A percentile compares a stretch with the other conserved stretches of the same genome.
Conservation (phyloP, 2,888 invertebrate genomes). For the Cyclophora punctaria region DNA sequence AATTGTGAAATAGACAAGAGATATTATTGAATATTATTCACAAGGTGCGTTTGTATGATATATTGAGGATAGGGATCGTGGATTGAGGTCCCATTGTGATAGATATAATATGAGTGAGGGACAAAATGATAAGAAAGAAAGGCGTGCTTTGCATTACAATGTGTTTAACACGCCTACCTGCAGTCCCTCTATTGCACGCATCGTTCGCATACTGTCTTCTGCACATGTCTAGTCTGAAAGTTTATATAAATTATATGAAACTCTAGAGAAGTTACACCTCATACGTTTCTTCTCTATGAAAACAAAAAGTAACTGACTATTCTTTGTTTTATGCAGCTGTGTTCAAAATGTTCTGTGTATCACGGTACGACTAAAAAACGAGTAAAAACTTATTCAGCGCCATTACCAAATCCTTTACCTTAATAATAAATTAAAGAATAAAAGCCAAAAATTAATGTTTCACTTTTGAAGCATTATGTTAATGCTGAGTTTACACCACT, state of each 20-base stretch:
- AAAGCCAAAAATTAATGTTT: slow-evolving; percentile 61
- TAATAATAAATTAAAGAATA: slow-evolving; percentile 52
- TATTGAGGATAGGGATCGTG: slow-evolving; percentile 40
- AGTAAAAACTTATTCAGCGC: slow-evolving; percentile 58
- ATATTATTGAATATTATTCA: slow-evolving; percentile 53
- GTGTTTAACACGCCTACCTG: slow-evolving; percentile 85
- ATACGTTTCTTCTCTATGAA: too few species aligned
- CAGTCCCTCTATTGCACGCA: slow-evolving; percentile 98
- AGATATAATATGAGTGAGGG: slow-evolving; percentile 54
- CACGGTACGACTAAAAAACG: slow-evolving; percentile 5
- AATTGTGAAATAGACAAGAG: slow-evolving; percentile 51
- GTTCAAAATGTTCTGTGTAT: slow-evolving; percentile 5
- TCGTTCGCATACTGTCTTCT: slow-evolving; percentile 95
- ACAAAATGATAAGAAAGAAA: slow-evolving; percentile 42
- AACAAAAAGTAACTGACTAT: too few species aligned
- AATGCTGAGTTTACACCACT: slow-evolving; percentile 60
- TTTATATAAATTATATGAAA: slow-evolving; percentile 71
- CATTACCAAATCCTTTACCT: slow-evolving; percentile 74
- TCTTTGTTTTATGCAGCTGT: too few species aligned
- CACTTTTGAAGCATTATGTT: slow-evolving; percentile 64
- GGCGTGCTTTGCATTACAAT: slow-evolving; percentile 60
- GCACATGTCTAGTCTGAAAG: slow-evolving; percentile 99
- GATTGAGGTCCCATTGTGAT: slow-evolving; percentile 47
- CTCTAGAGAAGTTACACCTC: too few species aligned
- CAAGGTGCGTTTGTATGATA: slow-evolving; percentile 63